Conservation (phyloP, 92 coral and sea anemone species). For the Palythoa grandiflora region DNA sequence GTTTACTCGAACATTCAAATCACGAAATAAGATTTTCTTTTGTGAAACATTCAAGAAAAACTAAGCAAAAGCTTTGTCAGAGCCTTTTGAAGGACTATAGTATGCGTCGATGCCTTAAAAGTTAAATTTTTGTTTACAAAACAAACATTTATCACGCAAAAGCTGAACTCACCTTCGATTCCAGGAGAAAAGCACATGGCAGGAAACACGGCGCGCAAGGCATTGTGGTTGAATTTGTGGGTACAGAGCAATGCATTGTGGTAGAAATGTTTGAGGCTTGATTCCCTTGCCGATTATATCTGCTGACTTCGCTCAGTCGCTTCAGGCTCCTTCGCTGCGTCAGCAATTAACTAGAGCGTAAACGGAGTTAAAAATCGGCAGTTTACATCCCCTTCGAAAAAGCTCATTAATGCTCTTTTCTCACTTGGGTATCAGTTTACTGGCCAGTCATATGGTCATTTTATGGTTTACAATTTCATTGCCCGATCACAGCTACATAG, state of each 20-base stretch:
- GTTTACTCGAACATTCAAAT: conserved; percentile 54
- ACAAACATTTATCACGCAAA: conserved; percentile 39
- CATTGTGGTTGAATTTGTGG: conserved; percentile 44
- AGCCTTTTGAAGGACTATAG: conserved; percentile 49
- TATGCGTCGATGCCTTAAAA: conserved; percentile 37
- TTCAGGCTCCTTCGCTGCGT: conserved; percentile 48
- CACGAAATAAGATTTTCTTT: conserved; percentile 50
- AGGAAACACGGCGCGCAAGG: conserved; percentile 46
- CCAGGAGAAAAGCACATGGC: conserved; percentile 16
- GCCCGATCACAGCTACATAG: no score
- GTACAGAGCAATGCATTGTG: conserved; percentile 14
- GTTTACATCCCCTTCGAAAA: no score
- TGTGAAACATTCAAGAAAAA: conserved; percentile 46
- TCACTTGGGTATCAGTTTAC: no score
- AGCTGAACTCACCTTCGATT: conserved; percentile 18
- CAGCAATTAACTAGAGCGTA: background rate
- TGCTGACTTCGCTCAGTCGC: conserved; percentile 53
- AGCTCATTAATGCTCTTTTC: no score
- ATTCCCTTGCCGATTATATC: conserved; percentile 38
- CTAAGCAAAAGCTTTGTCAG: conserved; percentile 49
- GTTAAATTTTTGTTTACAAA: conserved; percentile 49
- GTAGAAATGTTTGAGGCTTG: conserved; percentile 38
- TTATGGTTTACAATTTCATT: no score
- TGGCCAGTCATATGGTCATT: no score
- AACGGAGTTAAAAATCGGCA: no score